Evolutionary conservation across 2,888 invertebrate species (phyloP), one percentile per base, ranked within the genome.

Genomic region (Lithophane ornitopus): DNA sequence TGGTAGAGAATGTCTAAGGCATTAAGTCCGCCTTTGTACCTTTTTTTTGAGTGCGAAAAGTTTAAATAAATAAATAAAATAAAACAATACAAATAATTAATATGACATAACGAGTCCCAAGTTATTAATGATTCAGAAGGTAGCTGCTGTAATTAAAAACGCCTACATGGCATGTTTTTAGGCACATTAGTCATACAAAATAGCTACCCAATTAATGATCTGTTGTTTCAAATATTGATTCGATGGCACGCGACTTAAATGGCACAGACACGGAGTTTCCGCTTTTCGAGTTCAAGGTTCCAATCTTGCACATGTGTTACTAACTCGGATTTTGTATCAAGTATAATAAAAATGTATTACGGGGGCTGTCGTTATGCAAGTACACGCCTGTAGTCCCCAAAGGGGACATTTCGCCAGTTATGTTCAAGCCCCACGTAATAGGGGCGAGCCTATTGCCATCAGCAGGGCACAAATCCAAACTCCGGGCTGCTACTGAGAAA

Each of bases 121-220:
- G 34, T 44, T 56, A 73, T 71, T 63, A 79, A 75, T 84, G 61
- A 73, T 66, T 71, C 49, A 72, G 11, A 68, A 78, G 87, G 71
- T 77, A 76, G 61, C 28, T 63, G 39, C 39, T 74, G 28, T 73
- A 78, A 84, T 84, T 82, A 87, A 78, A 78, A 78, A 62, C 82
- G 49, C 87, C 87, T 74, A 87, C 86, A 63, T 56, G 11, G 14
- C 58, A 54, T 54, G 67, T 74, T 82, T 85, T 86, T 70, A 46
- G 78, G 12, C 66, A 67, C 59, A 71, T 82, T 78, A 82, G 80
- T 87, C 84, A 86, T 76, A 70, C 73, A 86, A 78, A 80, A 74
- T 61, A 56, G 1, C 61, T 28, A 69, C 65, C 11, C 41, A 63
- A 75, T 61, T 81, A 75, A 84, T 78, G 63, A 65, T 81, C 61